Percentiles rank a stretch among this genome's conserved stretches.
phyloP scores from a whole-genome alignment of 2,797 vertebrate species.

The Xenentodon cancila region DNA sequence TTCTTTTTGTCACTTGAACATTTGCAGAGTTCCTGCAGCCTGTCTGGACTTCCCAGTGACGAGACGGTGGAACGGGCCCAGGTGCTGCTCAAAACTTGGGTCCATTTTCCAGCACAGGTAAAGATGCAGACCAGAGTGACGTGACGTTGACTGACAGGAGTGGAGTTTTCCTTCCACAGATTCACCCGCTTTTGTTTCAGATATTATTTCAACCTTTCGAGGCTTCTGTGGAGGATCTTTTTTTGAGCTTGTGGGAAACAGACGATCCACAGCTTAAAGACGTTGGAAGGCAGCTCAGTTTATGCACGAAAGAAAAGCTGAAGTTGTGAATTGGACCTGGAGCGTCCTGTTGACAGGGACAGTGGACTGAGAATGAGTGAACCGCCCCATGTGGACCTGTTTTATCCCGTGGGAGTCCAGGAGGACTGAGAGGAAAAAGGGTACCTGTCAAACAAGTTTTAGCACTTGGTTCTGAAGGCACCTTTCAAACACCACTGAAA shows the following conservation, averaged over 20 bases:
- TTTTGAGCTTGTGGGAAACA: constrained; percentile 6
- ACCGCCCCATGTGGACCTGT: no score
- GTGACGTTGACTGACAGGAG: no score
- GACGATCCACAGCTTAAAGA: neutral
- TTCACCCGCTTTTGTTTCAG: neutral
- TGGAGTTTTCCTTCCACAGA: no score
- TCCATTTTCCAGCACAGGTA: no score
- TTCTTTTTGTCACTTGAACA: constrained; percentile 26
- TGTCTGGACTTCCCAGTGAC: constrained; percentile 6
- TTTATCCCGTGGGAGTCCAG: no score
- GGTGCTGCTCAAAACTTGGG: constrained; percentile 12
- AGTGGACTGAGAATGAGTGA: no score
- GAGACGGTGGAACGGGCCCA: constrained; percentile 10
- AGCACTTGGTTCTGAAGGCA: no score
- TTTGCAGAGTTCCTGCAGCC: constrained; percentile 15
- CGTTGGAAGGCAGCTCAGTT: constrained; percentile 17
- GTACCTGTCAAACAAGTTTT: no score
- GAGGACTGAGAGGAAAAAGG: no score
- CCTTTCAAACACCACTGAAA: no score
- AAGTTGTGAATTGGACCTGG: constrained; percentile 6
- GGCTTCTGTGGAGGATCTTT: constrained; percentile 17
- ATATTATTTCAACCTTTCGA: constrained; percentile 12
- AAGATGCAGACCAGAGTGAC: no score
- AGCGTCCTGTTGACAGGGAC: no score
- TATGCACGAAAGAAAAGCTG: neutral